A percentile compares a stretch with the other conserved stretches of the same genome.
Evolutionary conservation across 2,113 vertebrate species (phyloP).

Genomic region (Rhabdomys dilectus): DNA sequence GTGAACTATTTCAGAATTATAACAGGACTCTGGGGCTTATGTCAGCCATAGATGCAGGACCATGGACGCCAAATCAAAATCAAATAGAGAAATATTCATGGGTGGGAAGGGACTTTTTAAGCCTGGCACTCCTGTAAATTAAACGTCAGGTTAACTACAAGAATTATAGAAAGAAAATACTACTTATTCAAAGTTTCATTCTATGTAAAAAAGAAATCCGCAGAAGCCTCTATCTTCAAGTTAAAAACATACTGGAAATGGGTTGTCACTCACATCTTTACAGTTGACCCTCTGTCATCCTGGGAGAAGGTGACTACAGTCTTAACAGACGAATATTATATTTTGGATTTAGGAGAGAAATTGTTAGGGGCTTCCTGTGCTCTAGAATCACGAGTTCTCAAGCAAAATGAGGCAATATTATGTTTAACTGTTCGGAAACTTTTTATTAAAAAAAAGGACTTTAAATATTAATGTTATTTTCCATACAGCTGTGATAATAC

Average conservation of each 20-base stretch:
- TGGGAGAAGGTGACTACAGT: background rate
- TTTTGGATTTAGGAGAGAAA: constrained; percentile 5
- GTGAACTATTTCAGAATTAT: background rate
- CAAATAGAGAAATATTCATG: background rate
- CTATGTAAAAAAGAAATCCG: constrained; percentile 45
- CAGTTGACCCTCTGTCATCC: background rate
- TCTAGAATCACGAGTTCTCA: constrained; percentile 49
- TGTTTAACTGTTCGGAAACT: constrained; percentile 82
- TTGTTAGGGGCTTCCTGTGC: background rate
- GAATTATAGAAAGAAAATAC: constrained; percentile 8
- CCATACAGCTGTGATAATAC: constrained; percentile 87
- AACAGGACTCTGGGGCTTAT: background rate
- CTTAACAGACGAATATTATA: background rate
- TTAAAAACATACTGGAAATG: constrained; percentile 48
- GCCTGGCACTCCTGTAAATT: background rate
- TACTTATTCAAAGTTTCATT: constrained; percentile 14
- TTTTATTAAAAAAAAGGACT: constrained; percentile 85
- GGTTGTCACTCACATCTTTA: background rate
- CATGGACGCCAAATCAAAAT: background rate
- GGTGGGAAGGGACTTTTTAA: background rate
- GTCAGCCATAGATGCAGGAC: background rate
- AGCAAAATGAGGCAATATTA: constrained; percentile 70
- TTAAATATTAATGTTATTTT: constrained; percentile 84
- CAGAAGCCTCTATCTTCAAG: background rate
- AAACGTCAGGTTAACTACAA: constrained; percentile 41